Base-by-base conservation (phyloP, 2,797 vertebrate genomes). In the Pseudochirops corinnae region DNA sequence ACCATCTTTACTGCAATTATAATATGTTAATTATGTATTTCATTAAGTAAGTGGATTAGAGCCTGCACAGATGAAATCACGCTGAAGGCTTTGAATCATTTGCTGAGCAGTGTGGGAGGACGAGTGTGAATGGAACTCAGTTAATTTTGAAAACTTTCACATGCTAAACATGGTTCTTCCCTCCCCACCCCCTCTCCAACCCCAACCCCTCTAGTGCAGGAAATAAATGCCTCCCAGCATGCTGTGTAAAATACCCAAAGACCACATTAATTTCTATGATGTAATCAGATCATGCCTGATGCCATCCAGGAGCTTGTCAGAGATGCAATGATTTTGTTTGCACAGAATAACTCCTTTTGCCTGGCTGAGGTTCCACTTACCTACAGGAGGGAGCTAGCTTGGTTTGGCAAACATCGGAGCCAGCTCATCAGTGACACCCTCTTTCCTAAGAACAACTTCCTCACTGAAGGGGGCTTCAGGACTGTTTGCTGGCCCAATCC, bases 1-100 rank as follows among this genome's bases (percentile, higher is more conserved):
- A 99, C 99, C 99, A 99, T 99, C 99, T 99, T 99, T 99, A 99
- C 99, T 99, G 99, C 99, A 99, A 99, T 99, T 99, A 99, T 99
- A 99, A 99, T 99, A 99, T 99, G 99, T 99, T 99, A 99, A 99
- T 99, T 99, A 99, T 99, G 99, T 99, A 99, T 99, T 99, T 99
- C 99, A 99, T 99, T 99, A 99, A 99, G 99, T 99, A 99, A 99
- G 99, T 99, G 99, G 99, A 99, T 99, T 99, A 99, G 99, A 99
- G 99, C 98, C 99, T 99, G 99, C 98, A 99, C 99, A 99, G 99
- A 99, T 99, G 99, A 99, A 99, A 99, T 99, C 99, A 99, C 97
- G 98, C 99, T 98, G 99, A 99, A 98, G 99, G 98, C 99, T 99
- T 99, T 98, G 99, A 99, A 99, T 99, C 98, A 98, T 98, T 98